Evolutionary conservation across 2,797 vertebrate species (phyloP).

Genomic region (Poeciliopsis gracilis): DNA sequence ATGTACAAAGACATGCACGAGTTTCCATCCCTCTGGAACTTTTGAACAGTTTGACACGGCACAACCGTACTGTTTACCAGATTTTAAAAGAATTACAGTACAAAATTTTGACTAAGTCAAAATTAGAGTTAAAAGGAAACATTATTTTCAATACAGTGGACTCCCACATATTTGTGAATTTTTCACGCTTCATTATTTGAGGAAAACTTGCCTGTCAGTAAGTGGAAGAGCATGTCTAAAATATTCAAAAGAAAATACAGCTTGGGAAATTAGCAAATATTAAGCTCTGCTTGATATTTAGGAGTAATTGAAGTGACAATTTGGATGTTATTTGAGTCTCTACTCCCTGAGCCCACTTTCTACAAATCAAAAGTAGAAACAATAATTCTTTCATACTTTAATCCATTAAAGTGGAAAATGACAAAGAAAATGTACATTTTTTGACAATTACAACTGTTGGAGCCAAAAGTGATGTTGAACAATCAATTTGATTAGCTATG

Average conservation of each 20-base stretch:
- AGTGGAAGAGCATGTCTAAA: background rate
- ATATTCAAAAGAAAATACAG: background rate
- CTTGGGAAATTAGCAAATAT: too few species aligned
- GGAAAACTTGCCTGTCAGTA: background rate
- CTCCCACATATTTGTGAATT: background rate
- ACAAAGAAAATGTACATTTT: background rate
- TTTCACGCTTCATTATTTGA: background rate
- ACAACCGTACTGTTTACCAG: background rate
- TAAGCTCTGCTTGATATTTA: too few species aligned
- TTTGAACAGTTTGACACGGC: background rate
- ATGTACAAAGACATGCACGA: background rate
- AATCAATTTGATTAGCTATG: background rate
- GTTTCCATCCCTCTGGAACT: background rate
- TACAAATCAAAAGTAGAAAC: background rate
- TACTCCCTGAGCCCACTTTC: background rate
- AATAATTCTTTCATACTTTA: background rate
- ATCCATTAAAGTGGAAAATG: background rate
- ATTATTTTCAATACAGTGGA: background rate
- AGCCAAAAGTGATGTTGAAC: background rate
- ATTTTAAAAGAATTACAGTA: background rate
- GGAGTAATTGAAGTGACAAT: background rate
- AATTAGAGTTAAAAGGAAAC: background rate
- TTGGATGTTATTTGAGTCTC: background rate
- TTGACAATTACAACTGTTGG: background rate
- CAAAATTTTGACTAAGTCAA: background rate